Conservation (phyloP, 2,888 invertebrate species). For the Calephelis perditalis region DNA sequence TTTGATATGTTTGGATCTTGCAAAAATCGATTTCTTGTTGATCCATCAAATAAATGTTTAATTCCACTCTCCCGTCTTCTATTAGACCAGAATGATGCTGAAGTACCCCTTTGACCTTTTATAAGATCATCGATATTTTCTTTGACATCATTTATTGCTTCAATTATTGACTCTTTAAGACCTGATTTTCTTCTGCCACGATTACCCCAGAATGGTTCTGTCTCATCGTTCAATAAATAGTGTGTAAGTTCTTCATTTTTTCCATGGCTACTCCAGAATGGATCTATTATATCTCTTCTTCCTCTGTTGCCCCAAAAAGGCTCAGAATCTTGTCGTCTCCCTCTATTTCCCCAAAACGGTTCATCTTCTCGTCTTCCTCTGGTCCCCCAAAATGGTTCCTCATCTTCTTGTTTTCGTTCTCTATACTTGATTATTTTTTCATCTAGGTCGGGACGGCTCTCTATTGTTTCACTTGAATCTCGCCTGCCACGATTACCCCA, state of each 20-base stretch:
- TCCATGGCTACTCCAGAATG: conserved; percentile 69
- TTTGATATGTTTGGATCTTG: conserved; percentile 18
- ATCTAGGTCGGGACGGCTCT: conserved; percentile 13
- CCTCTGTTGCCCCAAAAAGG: conserved; percentile 48
- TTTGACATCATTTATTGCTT: conserved; percentile 46
- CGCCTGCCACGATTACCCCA: conserved; percentile 51
- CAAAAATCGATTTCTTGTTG: conserved; percentile 30
- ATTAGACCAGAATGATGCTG: conserved; percentile 45
- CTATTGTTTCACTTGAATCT: conserved; percentile 36
- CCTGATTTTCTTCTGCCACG: conserved; percentile 45
- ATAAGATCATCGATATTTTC: conserved; percentile 46
- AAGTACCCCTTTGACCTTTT: conserved; percentile 36
- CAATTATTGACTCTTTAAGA: conserved; percentile 45
- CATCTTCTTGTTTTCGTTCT: conserved; percentile 40
- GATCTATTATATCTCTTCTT: conserved; percentile 38
- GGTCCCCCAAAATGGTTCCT: conserved; percentile 51
- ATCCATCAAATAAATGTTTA: conserved; percentile 41
- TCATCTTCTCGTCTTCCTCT: conserved; percentile 43
- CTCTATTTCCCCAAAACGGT: conserved; percentile 41
- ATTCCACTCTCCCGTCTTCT: conserved; percentile 48
- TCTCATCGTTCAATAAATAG: conserved; percentile 30
- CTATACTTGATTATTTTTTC: conserved; percentile 17
- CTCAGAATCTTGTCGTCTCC: conserved; percentile 40
- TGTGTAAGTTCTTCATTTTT: conserved; percentile 33
- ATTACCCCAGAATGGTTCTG: conserved; percentile 51